Evolutionary conservation across 2,113 vertebrate species (phyloP), one percentile per base, ranked within the genome.

Genomic region (Amphiprion ocellaris): DNA sequence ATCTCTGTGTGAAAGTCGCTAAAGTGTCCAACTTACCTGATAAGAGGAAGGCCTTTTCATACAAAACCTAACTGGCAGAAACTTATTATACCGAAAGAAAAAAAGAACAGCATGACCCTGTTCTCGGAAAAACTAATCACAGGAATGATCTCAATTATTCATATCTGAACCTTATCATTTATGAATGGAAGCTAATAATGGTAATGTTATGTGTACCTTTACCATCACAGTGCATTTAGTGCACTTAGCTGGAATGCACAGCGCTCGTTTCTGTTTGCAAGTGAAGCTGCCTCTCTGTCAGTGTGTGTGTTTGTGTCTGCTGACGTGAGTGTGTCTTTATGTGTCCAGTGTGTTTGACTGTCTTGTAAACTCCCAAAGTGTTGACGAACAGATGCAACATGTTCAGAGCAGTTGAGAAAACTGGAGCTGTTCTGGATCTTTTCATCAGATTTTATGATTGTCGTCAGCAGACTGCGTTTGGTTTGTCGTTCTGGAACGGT

Each of bases 121-220:
- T 69, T 82, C 74, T 64, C 0, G 7, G 49, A 60, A 81, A 30
- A 24, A 55, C n/a, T 49, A 65, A 4, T 10, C 39, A 9, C 46
- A 12, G 11, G 39, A 62, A 70, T 21, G 1, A 49, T 74, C 12
- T 81, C 9, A 79, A 77, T 82, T 49, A 76, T 87, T 70, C 28
- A 81, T 62, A 30, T 67, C 15, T 1, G 6, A 3, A 28, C 0
- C 24, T 62, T 62, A 69, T 74, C 19, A 65, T 69, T 70, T 69
- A 66, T 23, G 63, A 46, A 39, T 49, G 26, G 39, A 52, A 26
- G 4, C 21, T 63, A 23, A 24, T 30, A 58, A 5, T 58, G 16
- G 61, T 59, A 4, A 26, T 16, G 21, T 28, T 9, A 10, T 62
- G 23, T 28, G 11, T 12, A 24, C 23, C 41, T 30, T 71, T 62